These are phyloP conservation scores for Hymenochirus boettgeri DNA, from an alignment of 2,113 vertebrate species.

Conservation along the genomic window DNA sequence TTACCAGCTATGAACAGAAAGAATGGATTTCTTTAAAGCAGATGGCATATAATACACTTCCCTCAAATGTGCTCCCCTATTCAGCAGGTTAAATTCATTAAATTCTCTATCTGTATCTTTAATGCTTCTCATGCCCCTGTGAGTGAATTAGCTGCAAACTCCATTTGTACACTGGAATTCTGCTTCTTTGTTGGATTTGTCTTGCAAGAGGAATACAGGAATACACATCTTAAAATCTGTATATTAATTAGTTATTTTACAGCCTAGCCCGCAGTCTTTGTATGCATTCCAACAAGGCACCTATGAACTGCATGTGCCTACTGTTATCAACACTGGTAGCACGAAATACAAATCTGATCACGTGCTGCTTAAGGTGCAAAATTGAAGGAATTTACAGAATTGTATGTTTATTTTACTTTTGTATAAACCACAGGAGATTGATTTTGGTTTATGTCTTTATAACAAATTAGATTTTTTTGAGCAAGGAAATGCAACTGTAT, in stretches of 20 bases:
- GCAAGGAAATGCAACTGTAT: no score
- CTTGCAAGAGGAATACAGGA: background rate
- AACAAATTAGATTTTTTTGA: no score
- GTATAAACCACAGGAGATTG: no score
- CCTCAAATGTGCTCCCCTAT: slow-evolving; percentile 54
- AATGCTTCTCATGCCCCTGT: slow-evolving; percentile 55
- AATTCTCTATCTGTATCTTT: slow-evolving; percentile 57
- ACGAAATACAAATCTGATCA: no score
- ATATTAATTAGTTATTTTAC: background rate
- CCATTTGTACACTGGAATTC: slow-evolving; percentile 51
- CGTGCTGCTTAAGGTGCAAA: no score
- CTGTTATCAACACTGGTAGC: no score
- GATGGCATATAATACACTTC: slow-evolving; percentile 45
- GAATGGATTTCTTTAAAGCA: slow-evolving; percentile 60
- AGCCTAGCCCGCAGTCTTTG: background rate
- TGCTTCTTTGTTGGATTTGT: slow-evolving; percentile 44
- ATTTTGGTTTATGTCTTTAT: no score
- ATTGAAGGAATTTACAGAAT: no score
- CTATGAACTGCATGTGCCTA: no score
- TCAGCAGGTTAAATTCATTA: slow-evolving; percentile 72
- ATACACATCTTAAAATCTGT: background rate
- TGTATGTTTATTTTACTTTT: no score
- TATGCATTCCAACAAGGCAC: background rate
- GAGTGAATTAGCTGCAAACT: slow-evolving; percentile 60
- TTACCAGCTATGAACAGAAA: slow-evolving; percentile 56